A percentile compares a stretch with the other conserved stretches of the same genome.
Conservation (phyloP, 2,888 invertebrate genomes). For the Dynastes grantii region DNA sequence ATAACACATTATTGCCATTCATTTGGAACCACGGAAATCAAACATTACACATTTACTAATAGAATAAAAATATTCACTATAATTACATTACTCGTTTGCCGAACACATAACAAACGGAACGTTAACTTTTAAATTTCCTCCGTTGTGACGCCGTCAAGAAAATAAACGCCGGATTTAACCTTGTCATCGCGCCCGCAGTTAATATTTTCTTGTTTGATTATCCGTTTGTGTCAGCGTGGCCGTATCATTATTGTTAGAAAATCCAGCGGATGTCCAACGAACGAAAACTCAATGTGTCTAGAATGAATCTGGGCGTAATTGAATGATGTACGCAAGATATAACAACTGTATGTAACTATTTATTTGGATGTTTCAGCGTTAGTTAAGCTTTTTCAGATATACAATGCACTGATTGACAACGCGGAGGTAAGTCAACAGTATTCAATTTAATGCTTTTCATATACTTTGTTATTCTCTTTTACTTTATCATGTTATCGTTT, state of each 20-base stretch:
- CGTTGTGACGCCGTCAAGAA: neutral
- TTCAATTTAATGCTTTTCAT: too few species aligned
- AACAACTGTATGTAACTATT: neutral
- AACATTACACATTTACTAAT: too few species aligned
- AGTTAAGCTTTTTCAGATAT: too few species aligned
- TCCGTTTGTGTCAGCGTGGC: slow-evolving; percentile 10
- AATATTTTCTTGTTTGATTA: slow-evolving; percentile 36
- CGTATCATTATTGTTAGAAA: slow-evolving; percentile 25
- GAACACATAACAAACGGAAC: slow-evolving; percentile 26
- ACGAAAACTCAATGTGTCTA: slow-evolving; percentile 6
- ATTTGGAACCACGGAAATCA: too few species aligned
- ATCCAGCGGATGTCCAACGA: neutral
- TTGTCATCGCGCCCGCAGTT: slow-evolving; percentile 27
- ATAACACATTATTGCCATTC: too few species aligned
- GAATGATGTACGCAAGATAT: slow-evolving; percentile 21
- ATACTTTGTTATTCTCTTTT: too few species aligned
- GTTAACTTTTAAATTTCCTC: slow-evolving; percentile 37
- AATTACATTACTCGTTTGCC: slow-evolving; percentile 21
- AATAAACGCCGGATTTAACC: slow-evolving; percentile 12
- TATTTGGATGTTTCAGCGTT: too few species aligned
- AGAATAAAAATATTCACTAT: neutral
- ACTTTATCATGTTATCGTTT: too few species aligned
- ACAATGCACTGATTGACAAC: too few species aligned
- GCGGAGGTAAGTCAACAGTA: too few species aligned
- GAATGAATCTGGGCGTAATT: slow-evolving; percentile 30